These are phyloP conservation scores for Crocidura indochinensis DNA, from an alignment of 2,797 vertebrate species.

Conservation along the genomic window DNA sequence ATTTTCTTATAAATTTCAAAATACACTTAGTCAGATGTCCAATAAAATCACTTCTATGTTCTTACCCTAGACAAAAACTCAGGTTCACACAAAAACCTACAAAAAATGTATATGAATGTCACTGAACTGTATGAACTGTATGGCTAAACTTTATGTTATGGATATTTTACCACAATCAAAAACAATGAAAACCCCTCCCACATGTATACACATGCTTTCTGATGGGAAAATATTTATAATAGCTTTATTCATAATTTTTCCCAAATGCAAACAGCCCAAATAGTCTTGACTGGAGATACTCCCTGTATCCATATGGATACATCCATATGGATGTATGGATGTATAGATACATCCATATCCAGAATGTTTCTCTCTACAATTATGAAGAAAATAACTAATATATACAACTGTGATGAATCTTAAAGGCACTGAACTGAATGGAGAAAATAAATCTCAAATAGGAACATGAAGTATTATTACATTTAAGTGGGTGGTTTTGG, in stretches of 20 bases:
- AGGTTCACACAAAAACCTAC: not conserved
- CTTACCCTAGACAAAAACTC: conserved; percentile 31
- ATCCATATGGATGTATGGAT: no score
- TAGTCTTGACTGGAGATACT: not conserved
- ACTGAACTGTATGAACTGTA: conserved; percentile 2
- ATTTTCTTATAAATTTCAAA: conserved; percentile 51
- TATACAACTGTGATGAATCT: not conserved
- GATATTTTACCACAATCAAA: conserved; percentile 2
- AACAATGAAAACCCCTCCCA: not conserved
- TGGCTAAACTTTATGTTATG: not conserved
- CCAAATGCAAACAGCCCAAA: not conserved
- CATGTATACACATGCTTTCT: not conserved
- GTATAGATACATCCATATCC: not conserved
- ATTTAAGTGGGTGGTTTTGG: no score
- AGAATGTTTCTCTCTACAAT: not conserved
- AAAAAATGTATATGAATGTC: conserved; percentile 10
- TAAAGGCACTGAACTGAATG: not conserved
- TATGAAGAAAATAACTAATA: not conserved
- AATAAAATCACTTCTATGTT: not conserved
- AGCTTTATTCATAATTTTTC: not conserved
- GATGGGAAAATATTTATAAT: not conserved
- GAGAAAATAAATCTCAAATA: conserved; percentile 2
- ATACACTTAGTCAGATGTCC: not conserved
- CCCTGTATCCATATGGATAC: not conserved
- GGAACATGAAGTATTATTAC: not conserved